phyloP scores from a whole-genome alignment of 2,888 invertebrate genomes.

The Pegoplata infirma region DNA sequence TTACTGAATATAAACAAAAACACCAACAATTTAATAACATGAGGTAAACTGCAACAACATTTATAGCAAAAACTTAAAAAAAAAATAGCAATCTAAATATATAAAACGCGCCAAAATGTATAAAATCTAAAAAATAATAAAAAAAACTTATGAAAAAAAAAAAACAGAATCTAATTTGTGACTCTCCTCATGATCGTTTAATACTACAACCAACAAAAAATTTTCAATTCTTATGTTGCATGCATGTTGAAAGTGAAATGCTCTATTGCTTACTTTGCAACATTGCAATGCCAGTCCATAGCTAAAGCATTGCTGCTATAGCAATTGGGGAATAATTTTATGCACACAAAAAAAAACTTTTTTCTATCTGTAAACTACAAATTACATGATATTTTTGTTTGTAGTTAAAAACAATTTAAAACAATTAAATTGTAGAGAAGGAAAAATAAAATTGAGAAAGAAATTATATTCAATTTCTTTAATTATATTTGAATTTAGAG shows the following conservation, averaged over 20 bases:
- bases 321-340: neutral
- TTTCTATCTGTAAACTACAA: neutral
- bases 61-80: no score
- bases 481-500: neutral
- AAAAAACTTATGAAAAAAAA: neutral
- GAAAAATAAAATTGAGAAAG: conserved; percentile 9
- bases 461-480: neutral
- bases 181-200: conserved; percentile 9
- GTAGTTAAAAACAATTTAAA: conserved; percentile 33
- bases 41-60: conserved; percentile 34
- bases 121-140: no score
- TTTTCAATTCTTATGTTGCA: conserved; percentile 25
- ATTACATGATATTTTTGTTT: conserved; percentile 12
- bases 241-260: conserved; percentile 18
- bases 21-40: conserved; percentile 38
- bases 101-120: conserved; percentile 53
- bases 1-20: conserved; percentile 32
- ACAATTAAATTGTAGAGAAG: conserved; percentile 32
- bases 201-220: neutral
- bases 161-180: conserved; percentile 2
- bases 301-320: neutral
- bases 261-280: conserved; percentile 18
- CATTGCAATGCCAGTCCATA: neutral
- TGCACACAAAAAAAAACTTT: neutral
- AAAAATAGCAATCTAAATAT: conserved; percentile 29